A percentile compares a stretch with the other conserved stretches of the same genome.
phyloP scores from a whole-genome alignment of 1,140 invertebrate species.

The Lepidostoma basale region DNA sequence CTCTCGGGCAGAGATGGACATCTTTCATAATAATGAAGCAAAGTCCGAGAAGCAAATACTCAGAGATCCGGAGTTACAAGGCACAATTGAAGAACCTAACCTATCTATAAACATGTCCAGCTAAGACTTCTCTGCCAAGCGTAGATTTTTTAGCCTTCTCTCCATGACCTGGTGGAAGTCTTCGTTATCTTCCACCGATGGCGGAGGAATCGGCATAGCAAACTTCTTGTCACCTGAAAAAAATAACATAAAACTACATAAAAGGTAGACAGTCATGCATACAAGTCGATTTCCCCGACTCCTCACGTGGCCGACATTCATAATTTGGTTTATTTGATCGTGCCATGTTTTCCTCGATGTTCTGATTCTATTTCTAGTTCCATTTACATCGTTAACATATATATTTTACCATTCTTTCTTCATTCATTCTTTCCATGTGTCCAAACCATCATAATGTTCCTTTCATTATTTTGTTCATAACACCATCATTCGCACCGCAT shows the following conservation, averaged over 20 bases:
- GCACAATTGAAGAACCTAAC: too few relatives aligned
- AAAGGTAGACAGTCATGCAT: neutral
- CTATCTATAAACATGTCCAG: too few relatives aligned
- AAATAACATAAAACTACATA: neutral
- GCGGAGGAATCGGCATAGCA: neutral
- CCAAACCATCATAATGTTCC: too few relatives aligned
- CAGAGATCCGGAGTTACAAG: neutral
- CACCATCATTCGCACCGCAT: too few relatives aligned
- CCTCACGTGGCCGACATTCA: too few relatives aligned
- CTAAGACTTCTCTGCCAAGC: neutral
- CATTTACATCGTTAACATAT: neutral
- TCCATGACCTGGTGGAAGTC: conserved; percentile 26
- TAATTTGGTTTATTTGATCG: neutral
- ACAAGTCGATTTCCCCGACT: too few relatives aligned
- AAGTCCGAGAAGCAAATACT: neutral
- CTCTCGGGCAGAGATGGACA: neutral
- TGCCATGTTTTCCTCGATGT: neutral
- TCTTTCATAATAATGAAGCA: neutral
- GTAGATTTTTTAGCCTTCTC: conserved; percentile 22
- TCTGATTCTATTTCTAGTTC: neutral
- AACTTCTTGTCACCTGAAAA: neutral
- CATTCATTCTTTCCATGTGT: neutral
- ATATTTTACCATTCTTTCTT: neutral
- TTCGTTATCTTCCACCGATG: neutral
- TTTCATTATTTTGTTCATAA: too few relatives aligned